Evolutionary conservation across 1,140 invertebrate genomes (phyloP), one percentile per base, ranked within the genome.

Genomic region (Nasonia giraulti): DNA sequence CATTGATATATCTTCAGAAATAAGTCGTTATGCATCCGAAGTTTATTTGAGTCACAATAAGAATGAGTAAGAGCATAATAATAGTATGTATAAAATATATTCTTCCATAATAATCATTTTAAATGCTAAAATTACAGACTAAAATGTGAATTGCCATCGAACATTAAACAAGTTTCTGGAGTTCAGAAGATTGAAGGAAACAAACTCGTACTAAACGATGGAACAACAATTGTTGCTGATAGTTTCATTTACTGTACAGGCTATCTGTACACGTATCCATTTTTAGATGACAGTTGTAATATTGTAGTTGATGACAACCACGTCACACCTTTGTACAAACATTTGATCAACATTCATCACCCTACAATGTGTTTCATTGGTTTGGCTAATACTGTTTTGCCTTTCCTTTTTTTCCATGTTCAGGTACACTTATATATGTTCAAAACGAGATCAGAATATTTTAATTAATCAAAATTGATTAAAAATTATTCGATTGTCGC

Each of bases 351-450:
- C 88, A 94, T 95, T 1, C 91, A 95, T 82, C 94, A 95, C 88
- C 96, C 96, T 0, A 94, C 94, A 14, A 94, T 97, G 94, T 94
- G 92, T 69, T 95, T 97, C 82, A 93, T 97, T 68, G 96, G 96
- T 11, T 91, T 97, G 5, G 94, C 94, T 0, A 93, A 93, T 85
- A 90, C 89, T 55, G 93, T 95, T 5, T 92, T 94, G 69, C 94
- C 95, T 2, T 96, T 96, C 87, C 94, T 94, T 68, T 91, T 95
- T 86, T 96, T 95, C 90, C 93, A 96, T 87, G 90, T 94, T 78
- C 95, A 96, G 92, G 93, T 95, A 88, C 87, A 6, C 8, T 37
- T 20, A 17, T 27, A 27, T 27, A 27, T 27, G 27, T 66, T 66
- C 27, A 10, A 17, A 50, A 20, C 23, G 5, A 20, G 5, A 62